Conservation (phyloP, 2,888 invertebrate species). For the Synanthedon tipuliformis region DNA sequence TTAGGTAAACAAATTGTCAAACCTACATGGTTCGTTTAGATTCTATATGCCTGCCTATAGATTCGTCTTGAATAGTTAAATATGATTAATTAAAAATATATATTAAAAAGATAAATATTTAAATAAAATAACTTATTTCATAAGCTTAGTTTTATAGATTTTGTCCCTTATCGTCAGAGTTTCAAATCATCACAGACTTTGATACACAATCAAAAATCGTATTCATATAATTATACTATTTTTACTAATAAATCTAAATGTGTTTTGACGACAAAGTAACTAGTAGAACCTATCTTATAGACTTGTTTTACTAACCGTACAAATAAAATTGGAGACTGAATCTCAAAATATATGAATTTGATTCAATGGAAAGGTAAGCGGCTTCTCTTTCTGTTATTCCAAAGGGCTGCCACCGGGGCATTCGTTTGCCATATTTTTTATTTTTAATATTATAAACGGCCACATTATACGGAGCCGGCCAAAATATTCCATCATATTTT, state of each 20-base stretch:
- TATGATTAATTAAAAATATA: no score
- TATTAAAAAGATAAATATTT: no score
- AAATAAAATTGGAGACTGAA: constrained; percentile 68
- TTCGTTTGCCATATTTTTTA: constrained; percentile 39
- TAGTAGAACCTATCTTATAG: background rate
- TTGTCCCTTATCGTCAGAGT: no score
- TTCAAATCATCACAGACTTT: no score
- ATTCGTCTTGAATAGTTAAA: no score
- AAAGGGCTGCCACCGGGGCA: constrained; percentile 65
- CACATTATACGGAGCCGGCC: constrained; percentile 35
- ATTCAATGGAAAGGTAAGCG: constrained; percentile 70
- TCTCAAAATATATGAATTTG: constrained; percentile 71
- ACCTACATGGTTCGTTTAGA: no score
- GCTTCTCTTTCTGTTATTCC: constrained; percentile 61
- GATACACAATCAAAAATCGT: no score
- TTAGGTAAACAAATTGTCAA: no score
- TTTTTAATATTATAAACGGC: constrained; percentile 55
- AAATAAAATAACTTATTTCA: no score
- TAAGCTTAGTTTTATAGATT: no score
- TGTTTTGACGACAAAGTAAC: background rate
- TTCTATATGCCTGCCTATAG: no score
- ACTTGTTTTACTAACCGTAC: constrained; percentile 42
- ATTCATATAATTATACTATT: background rate
- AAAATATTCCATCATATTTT: constrained; percentile 50
- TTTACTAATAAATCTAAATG: background rate